phyloP scores from a whole-genome alignment of 2,888 invertebrate genomes.

The Perdita meconis region DNA sequence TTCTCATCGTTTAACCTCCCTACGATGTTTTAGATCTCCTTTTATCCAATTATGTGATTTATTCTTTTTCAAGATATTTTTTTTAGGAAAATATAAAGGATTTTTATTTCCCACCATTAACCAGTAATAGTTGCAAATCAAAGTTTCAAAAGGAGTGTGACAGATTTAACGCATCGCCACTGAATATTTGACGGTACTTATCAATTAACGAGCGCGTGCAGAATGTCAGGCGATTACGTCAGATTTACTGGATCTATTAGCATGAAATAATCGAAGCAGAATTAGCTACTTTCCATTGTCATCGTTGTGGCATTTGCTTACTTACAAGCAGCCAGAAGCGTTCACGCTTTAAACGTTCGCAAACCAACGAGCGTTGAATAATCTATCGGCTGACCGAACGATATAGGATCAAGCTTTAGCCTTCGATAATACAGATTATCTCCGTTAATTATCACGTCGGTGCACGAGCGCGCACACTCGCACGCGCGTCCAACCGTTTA shows the following conservation, averaged over 20 bases:
- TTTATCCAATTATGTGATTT: no score
- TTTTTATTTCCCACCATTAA: no score
- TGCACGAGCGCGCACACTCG: conserved; percentile 1
- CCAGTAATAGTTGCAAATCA: no score
- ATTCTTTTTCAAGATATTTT: no score
- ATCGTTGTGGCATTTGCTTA: conserved; percentile 18
- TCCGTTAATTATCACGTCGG: conserved; percentile 36
- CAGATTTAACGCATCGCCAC: no score
- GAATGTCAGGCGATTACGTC: background rate
- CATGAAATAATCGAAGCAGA: background rate
- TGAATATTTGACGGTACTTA: background rate
- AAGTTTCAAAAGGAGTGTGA: no score
- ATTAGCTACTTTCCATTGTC: conserved; percentile 4
- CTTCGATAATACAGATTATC: conserved; percentile 43
- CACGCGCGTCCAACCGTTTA: background rate
- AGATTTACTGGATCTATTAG: background rate
- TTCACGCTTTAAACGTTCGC: conserved; percentile 15
- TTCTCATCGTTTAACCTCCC: no score
- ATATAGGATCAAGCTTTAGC: conserved; percentile 14
- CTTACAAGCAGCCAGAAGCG: background rate
- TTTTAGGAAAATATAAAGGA: no score
- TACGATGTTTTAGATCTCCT: no score
- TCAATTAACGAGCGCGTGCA: background rate
- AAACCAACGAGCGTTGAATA: conserved; percentile 25
- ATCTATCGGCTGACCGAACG: conserved; percentile 1